Evolutionary conservation across 2,888 invertebrate genomes (phyloP).

Genomic region (Heliconius ethilla): DNA sequence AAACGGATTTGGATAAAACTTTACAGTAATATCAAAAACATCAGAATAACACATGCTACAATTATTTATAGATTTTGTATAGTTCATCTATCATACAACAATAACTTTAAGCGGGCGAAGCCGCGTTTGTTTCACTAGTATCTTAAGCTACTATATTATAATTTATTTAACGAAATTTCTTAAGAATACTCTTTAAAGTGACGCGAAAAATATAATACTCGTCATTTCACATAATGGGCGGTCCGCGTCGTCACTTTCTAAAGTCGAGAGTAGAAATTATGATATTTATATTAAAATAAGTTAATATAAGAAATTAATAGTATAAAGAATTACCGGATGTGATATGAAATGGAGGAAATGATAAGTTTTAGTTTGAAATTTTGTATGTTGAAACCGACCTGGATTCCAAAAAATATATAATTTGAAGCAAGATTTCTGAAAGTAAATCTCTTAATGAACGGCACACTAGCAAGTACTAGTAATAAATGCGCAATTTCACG

Average conservation of each 20-base stretch:
- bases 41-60: too few species aligned
- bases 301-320: slow-evolving; percentile 37
- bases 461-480: background rate
- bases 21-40: too few species aligned
- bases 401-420: slow-evolving; percentile 6
- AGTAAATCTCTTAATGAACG: slow-evolving; percentile 2
- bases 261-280: slow-evolving; percentile 39
- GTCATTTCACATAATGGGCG: slow-evolving; percentile 17
- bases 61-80: too few species aligned
- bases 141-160: too few species aligned
- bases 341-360: slow-evolving; percentile 27
- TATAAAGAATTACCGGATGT: slow-evolving; percentile 32
- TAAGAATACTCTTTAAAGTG: background rate
- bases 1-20: too few species aligned
- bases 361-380: slow-evolving; percentile 25
- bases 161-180: background rate
- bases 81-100: too few species aligned
- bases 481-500: background rate
- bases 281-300: slow-evolving; percentile 34
- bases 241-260: slow-evolving; percentile 34
- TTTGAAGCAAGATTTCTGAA: background rate
- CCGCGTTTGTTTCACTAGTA: too few species aligned
- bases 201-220: slow-evolving; percentile 6
- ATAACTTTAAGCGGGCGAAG: too few species aligned
- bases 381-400: slow-evolving; percentile 15